Conservation (phyloP, 2,888 invertebrate species). For the Pardosa pseudoannulata region DNA sequence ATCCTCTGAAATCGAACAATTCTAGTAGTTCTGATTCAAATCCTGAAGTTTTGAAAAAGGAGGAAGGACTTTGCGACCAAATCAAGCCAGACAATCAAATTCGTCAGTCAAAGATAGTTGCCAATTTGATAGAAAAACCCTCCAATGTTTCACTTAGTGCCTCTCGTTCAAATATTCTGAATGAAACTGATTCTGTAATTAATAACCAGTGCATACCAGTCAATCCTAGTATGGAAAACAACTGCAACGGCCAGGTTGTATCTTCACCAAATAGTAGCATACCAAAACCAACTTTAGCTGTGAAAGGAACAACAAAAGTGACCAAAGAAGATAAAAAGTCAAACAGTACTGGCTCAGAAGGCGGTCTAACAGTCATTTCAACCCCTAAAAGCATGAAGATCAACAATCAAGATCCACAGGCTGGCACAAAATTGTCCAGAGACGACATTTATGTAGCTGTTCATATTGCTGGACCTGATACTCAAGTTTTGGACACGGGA, state of each 20-base stretch:
- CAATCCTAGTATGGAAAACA: slow-evolving; percentile 44
- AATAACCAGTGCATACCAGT: slow-evolving; percentile 14
- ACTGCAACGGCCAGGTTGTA: slow-evolving; percentile 58
- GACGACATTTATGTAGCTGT: slow-evolving; percentile 71
- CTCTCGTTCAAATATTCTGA: slow-evolving; percentile 31
- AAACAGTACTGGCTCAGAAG: slow-evolving; percentile 60
- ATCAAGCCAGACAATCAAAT: slow-evolving; percentile 73
- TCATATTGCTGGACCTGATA: slow-evolving; percentile 66
- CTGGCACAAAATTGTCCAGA: slow-evolving; percentile 56
- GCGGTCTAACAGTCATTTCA: slow-evolving; percentile 71
- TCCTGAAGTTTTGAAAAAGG: slow-evolving; percentile 21
- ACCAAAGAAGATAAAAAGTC: slow-evolving; percentile 57
- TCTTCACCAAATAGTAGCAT: slow-evolving; percentile 77
- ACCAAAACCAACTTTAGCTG: slow-evolving; percentile 93
- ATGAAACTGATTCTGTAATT: slow-evolving; percentile 39
- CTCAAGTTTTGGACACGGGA: slow-evolving; percentile 50
- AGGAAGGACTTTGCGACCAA: slow-evolving; percentile 24
- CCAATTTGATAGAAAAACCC: slow-evolving; percentile 57
- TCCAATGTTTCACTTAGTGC: slow-evolving; percentile 47
- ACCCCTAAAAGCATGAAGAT: slow-evolving; percentile 72
- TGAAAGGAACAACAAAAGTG: slow-evolving; percentile 89
- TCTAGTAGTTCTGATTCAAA: slow-evolving; percentile 9
- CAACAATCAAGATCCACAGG: slow-evolving; percentile 40
- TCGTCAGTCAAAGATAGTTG: slow-evolving; percentile 73
- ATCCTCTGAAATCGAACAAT: slow-evolving; percentile 32